Evolutionary conservation across 2,888 invertebrate species (phyloP), one percentile per base, ranked within the genome.

Genomic region (Adelognathus sp.): DNA sequence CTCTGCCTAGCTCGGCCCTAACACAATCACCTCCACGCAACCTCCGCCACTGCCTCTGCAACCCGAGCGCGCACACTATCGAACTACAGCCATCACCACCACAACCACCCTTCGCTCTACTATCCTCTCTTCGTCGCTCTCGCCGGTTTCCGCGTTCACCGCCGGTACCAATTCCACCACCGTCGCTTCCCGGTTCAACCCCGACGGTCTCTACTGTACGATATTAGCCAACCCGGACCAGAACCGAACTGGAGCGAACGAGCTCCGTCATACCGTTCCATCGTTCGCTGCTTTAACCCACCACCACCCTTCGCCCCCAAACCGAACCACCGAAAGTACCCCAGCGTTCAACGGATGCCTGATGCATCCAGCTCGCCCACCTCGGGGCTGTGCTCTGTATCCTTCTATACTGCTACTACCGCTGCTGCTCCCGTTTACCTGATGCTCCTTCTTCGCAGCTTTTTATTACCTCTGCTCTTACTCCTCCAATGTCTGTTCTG

Each of bases 1-100:
- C 79, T 66, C 82, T 82, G 67, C 81, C 82, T 84, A 81, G 76
- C 82, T 83, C 82, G 60, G 81, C 85, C 86, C 87, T 84, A 87
- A 88, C 86, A 82, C 87, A 86, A 88, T 89, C 89, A 86, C 86
- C 86, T 84, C 82, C 81, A 80, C 82, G 79, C 73, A 83, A 82
- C 81, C 81, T 80, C 72, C 69, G 33, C 75, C 33, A n/a, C n/a
- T n/a, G 46, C 33, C 54, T 72, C 63, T 41, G 41, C 41, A 24
- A 61, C 41, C 21, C 67, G 60, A 36, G 58, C 33, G 24, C 50
- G 50, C 24, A 67, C 46, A 61, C 63, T 39, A 27, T 52, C 41
- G 24, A 41, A 9, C 31, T 67, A 14, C 16, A 29, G 24, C 21
- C 39, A 39, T n/a, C n/a, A 31, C 56, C n/a, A 18, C 39, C 9